Evolutionary conservation across 2,797 vertebrate species (phyloP), one percentile per base, ranked within the genome.

Genomic region (Anguilla anguilla): DNA sequence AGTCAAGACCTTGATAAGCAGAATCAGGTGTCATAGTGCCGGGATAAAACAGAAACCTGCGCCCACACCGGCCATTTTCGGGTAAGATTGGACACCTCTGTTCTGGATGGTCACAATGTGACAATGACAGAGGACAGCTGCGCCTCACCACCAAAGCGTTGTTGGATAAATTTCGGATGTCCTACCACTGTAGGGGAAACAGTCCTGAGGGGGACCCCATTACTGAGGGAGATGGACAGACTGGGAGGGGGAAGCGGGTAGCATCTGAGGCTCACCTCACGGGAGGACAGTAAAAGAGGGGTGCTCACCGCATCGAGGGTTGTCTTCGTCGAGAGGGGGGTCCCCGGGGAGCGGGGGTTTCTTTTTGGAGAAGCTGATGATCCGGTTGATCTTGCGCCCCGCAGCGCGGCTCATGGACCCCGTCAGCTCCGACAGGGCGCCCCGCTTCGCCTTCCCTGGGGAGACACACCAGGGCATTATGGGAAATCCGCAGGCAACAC

Each of bases 331-430:
- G 0, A 94, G 93, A 59, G 96, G 94, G 0, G 92, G 93, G 64
- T 98, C 98, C 91, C 97, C 97, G 0, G 96, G 94, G 0, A 97
- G 90, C 17, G 95, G 95, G 0, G 97, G 95, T 91, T 99, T 99
- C 94, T 97, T 97, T 93, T 99, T 99, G 90, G 98, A 99, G 94
- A 99, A 99, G 90, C 97, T 98, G 94, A 99, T 99, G 94, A 99
- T 99, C 79, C 97, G 97, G 88, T 97, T 99, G 95, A 99, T 99
- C 94, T 99, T 99, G 91, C 97, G 97, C 59, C 98, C 98, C 0
- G 98, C 98, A 0, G 97, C 98, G 57, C 98, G 96, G 93, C 98
- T 99, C 97, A 99, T 95, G 0, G 98, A 98, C 81, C 98, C 98
- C 51, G 98, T 99, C 89, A 99, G 95, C 89, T 99, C 98, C 0